These are phyloP conservation scores for Enteromius afrohamiltoni DNA, from an alignment of 2,797 vertebrate species.

Conservation along the genomic window DNA sequence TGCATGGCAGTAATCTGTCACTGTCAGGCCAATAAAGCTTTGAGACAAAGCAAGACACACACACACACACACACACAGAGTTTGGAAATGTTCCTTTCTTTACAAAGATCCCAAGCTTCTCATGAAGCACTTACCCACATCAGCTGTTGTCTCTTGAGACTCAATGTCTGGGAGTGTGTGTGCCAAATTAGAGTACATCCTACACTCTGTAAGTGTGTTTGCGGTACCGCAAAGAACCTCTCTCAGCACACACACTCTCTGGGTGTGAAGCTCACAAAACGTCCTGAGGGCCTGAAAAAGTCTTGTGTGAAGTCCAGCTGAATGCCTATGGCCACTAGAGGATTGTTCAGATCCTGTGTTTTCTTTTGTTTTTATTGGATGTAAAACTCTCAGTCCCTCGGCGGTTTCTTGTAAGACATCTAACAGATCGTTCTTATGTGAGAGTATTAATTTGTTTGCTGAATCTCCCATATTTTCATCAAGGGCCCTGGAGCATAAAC, in stretches of 20 bases:
- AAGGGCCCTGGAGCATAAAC: conserved; percentile 42
- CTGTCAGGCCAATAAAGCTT: background rate
- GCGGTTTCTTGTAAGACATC: conserved; percentile 51
- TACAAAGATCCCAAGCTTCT: conserved; percentile 16
- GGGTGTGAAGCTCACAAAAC: conserved; percentile 62
- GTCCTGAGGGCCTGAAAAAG: conserved; percentile 63
- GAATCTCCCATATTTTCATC: conserved; percentile 55
- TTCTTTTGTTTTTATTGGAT: conserved; percentile 26
- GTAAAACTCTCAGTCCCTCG: conserved; percentile 46
- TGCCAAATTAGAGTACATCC: conserved; percentile 34
- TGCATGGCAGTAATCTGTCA: background rate
- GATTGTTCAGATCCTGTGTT: conserved; percentile 7
- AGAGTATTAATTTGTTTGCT: conserved; percentile 34
- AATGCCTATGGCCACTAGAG: conserved; percentile 23
- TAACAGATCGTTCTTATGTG: conserved; percentile 58
- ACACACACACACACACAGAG: background rate
- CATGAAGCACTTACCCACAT: conserved; percentile 52
- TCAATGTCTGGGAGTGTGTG: conserved; percentile 50
- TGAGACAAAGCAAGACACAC: background rate
- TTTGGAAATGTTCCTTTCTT: background rate
- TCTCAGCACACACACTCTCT: conserved; percentile 64
- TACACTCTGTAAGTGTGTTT: conserved; percentile 22
- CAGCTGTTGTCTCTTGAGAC: conserved; percentile 19
- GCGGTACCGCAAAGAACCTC: conserved; percentile 54
- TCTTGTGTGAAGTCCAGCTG: conserved; percentile 52